Evolutionary conservation across 2,113 vertebrate genomes (phyloP).

Genomic region (Sylvicapra grimmia): DNA sequence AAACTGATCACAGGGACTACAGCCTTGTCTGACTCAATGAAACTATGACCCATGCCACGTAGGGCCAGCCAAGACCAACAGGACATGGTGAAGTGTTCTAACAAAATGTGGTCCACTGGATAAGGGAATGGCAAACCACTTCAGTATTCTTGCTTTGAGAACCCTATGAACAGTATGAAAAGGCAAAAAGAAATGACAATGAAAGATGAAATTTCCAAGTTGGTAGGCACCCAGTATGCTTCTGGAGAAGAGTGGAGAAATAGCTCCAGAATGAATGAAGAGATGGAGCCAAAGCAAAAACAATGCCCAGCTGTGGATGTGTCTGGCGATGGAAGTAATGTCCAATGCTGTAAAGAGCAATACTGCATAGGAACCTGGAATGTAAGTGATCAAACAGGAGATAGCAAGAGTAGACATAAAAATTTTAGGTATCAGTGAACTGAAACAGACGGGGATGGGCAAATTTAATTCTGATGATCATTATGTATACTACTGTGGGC

Average conservation of each 20-base stretch:
- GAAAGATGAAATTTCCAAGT: background rate
- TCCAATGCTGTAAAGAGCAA: background rate
- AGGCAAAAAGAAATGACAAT: background rate
- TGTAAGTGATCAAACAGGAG: background rate
- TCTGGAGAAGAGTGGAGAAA: background rate
- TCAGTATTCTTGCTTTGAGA: no score
- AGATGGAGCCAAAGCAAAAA: background rate
- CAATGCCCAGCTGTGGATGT: background rate
- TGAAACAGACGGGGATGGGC: background rate
- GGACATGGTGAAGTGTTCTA: no score
- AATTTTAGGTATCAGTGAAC: background rate
- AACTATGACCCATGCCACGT: background rate
- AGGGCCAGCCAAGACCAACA: no score
- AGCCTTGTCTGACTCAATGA: background rate
- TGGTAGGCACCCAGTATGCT: background rate
- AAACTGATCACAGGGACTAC: background rate
- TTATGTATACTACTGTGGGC: background rate
- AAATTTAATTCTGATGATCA: background rate
- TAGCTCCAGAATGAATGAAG: background rate
- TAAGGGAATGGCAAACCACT: no score
- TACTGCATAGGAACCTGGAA: background rate
- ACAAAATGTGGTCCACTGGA: no score
- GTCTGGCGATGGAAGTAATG: background rate
- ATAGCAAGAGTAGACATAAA: background rate
- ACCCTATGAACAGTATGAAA: no score